Base-by-base conservation (phyloP, 2,797 vertebrate species). In the Triplophysa yarkandensis region DNA sequence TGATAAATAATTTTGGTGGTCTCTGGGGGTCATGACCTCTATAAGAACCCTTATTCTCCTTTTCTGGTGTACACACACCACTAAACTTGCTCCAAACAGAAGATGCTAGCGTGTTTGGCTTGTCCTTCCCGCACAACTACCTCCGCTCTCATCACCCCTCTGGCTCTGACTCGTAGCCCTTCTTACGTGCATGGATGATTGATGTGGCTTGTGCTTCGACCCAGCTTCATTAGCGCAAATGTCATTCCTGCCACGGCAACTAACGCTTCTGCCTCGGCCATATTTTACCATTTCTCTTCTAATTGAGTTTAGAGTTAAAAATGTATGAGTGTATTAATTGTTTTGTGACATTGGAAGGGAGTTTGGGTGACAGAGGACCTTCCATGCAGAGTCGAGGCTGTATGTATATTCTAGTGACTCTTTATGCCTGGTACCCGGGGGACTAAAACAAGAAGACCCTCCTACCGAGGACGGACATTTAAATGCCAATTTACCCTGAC, bases 281-380 rank as follows among this genome's bases (percentile, higher is more conserved):
- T 84, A 80, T 83, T 87, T 85, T 81, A 83, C 82, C 81, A 83
- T 77, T 82, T 71, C 58, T 80, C 62, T 68, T 76, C 73, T 86
- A 86, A 86, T 85, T 86, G 83, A 84, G 83, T 79, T 84, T 77
- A 76, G 82, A 55, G 83, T 85, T 84, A 87, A 84, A 85, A 86
- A 84, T 86, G 85, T 83, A 85, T 85, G 84, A 86, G 83, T 68
- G 77, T 83, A 86, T 87, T 86, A 86, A 86, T 85, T 83, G 81
- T 83, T 83, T 79, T 74, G 36, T 83, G 77, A 67, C 68, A 65
- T 71, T 82, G 67, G 67, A 61, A 44, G 32, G 50, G 67, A 43
- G 71, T 75, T 78, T 63, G 74, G 17, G 27, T 80, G 70, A 78
- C 77, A 77, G 46, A 68, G 71, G 76, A 65, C 64, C 61, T 57